Base-by-base conservation (phyloP, 2,797 vertebrate species). In the Chanos chanos region DNA sequence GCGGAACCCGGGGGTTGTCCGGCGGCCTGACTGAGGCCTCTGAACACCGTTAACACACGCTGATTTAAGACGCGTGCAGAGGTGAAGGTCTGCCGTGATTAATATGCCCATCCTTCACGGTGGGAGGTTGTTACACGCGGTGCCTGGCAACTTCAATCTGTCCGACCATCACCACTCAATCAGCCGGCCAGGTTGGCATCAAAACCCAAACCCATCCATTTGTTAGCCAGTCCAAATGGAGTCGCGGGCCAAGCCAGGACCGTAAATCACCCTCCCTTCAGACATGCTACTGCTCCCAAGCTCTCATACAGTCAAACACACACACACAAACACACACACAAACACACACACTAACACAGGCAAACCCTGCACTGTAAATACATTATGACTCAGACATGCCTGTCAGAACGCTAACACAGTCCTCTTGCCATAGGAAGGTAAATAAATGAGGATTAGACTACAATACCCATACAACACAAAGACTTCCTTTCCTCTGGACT, bases 81-180 rank as follows among this genome's bases (percentile, higher is more conserved):
- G 21, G 24, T 25, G 60, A 68, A 62, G 62, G 39, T 37, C 52
- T 64, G 36, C 34, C 34, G 15, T 56, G 64, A 73, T 62, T 63
- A 68, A 79, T 44, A 48, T 40, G 28, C 4, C 47, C 34, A 67
- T 72, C 22, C 37, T 40, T 68, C 57, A 61, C 47, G 8, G 45
- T 8, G 10, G 19, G 30, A 63, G 44, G 30, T 44, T n/a, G n/a
- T n/a, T 47, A 24, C 16, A 50, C 41, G 30, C 50, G 13, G 60
- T 33, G 30, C 36, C 50, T 44, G 22, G 51, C 30, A 54, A 37
- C 39, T 47, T 64, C 47, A 39, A 37, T 64, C 55, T 63, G 62
- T 43, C 15, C 31, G 13, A 31, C 67, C 50, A 69, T 62, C 64
- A 61, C 15, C 13, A 40, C 40, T 63, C 58, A 64, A 72, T 68